Percentiles rank a stretch among this genome's conserved stretches.
Conservation (phyloP, 2,113 vertebrate species). For the Columbina picui region DNA sequence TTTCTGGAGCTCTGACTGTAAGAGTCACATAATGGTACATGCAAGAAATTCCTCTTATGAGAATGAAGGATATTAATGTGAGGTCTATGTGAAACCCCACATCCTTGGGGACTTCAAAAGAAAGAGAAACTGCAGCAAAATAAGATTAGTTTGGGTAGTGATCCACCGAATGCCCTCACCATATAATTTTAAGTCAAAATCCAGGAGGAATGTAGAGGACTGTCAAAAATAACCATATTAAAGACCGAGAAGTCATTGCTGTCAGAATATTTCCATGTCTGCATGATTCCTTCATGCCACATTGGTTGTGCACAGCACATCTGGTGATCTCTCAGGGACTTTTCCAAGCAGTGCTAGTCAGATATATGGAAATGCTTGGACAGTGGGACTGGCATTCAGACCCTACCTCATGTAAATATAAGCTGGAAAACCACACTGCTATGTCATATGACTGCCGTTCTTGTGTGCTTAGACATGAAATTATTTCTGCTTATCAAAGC, state of each 20-base stretch:
- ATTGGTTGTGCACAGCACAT: neutral
- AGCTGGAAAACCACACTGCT: neutral
- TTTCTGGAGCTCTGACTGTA: neutral
- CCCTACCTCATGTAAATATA: neutral
- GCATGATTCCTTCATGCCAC: neutral
- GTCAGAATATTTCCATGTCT: neutral
- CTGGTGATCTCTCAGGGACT: neutral
- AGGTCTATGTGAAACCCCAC: neutral
- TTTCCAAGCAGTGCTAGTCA: neutral
- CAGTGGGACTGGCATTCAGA: neutral
- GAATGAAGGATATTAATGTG: fast-evolving
- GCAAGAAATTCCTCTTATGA: neutral
- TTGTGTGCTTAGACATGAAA: neutral
- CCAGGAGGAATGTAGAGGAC: fast-evolving
- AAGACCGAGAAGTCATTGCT: neutral
- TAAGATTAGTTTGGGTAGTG: fast-evolving
- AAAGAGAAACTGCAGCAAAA: neutral
- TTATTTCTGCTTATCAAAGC: neutral
- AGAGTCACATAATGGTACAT: neutral
- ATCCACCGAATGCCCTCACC: neutral
- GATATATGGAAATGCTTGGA: neutral
- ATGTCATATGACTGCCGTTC: too few species aligned
- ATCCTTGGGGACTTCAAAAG: neutral
- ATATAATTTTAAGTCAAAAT: neutral
- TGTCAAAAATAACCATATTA: neutral